Evolutionary conservation across 2,888 invertebrate genomes (phyloP).

Genomic region (Arge pagana): DNA sequence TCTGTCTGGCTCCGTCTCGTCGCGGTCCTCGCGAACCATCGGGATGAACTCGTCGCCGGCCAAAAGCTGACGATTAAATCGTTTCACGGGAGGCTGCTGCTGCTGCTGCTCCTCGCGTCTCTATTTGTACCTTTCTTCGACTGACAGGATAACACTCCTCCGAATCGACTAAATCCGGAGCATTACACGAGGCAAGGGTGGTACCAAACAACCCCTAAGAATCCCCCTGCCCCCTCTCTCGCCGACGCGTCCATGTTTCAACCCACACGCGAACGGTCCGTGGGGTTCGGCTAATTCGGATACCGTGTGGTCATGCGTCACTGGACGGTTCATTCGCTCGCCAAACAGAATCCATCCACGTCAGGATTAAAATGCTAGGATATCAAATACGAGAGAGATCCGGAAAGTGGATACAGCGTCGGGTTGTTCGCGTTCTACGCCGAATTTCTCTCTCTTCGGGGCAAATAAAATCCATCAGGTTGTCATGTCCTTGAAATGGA

Average conservation of each 20-base stretch:
- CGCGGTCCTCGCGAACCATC: constrained; percentile 34
- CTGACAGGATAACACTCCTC: too few relatives aligned
- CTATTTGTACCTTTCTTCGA: too few relatives aligned
- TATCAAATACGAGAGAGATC: constrained; percentile 47
- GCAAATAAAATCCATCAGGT: constrained; percentile 55
- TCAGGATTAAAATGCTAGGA: constrained; percentile 57
- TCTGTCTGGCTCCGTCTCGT: constrained; percentile 27
- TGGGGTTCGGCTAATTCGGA: not conserved
- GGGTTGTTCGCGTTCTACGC: constrained; percentile 37
- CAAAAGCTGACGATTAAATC: constrained; percentile 19
- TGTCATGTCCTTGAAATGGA: constrained; percentile 36
- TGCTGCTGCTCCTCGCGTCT: too few relatives aligned
- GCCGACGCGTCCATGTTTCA: too few relatives aligned
- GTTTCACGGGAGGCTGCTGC: constrained; percentile 15
- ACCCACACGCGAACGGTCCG: not conserved
- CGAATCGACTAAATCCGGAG: too few relatives aligned
- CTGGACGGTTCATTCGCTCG: constrained; percentile 32
- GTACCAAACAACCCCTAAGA: constrained; percentile 10
- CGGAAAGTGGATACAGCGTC: constrained; percentile 39
- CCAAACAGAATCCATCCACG: constrained; percentile 58
- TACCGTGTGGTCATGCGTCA: constrained; percentile 1
- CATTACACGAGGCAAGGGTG: constrained; percentile 8
- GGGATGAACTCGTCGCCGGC: constrained; percentile 18
- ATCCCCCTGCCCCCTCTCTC: not conserved
- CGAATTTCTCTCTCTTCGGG: constrained; percentile 39